Percentiles rank a stretch among this genome's conserved stretches.
phyloP scores from a whole-genome alignment of 37 sponge, comb jelly and placozoan species.

The Chondrosia reniformis region DNA sequence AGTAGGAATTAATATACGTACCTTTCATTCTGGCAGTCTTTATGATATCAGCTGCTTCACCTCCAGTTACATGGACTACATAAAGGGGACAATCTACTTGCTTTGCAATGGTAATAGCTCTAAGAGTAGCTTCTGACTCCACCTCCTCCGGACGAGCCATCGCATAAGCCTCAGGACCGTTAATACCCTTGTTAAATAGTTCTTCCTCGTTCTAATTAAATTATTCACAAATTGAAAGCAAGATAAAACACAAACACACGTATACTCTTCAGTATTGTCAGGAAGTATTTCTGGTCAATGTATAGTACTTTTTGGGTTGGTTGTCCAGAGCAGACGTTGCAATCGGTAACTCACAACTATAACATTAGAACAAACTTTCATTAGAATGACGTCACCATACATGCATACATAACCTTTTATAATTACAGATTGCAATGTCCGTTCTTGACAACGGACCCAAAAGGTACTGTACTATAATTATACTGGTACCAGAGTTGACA shows the following conservation, averaged over 20 bases:
- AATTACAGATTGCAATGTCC: too few species aligned
- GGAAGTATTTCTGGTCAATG: too few species aligned
- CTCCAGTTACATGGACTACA: slow-evolving; percentile 91
- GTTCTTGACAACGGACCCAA: too few species aligned
- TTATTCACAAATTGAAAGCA: neutral
- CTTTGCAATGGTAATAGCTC: slow-evolving; percentile 75
- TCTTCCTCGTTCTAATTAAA: slow-evolving; percentile 51
- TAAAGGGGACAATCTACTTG: slow-evolving; percentile 90
- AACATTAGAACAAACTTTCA: too few species aligned
- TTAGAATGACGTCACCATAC: too few species aligned
- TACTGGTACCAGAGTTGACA: too few species aligned
- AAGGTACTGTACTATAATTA: too few species aligned
- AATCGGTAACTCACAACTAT: too few species aligned
- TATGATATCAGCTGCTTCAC: slow-evolving; percentile 78
- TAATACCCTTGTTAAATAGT: slow-evolving; percentile 81
- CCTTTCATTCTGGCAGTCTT: too few species aligned
- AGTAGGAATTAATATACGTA: slow-evolving; percentile 13
- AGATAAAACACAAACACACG: neutral
- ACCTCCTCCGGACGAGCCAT: slow-evolving; percentile 95
- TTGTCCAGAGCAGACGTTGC: too few species aligned
- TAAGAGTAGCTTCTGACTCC: slow-evolving; percentile 79
- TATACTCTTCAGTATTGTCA: neutral
- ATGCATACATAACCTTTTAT: slow-evolving; percentile 39
- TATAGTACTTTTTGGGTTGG: too few species aligned
- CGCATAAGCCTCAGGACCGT: slow-evolving; percentile 91